A percentile compares a stretch with the other conserved stretches of the same genome.
Conservation (phyloP, 2,113 vertebrate genomes). For the Podarcis raffonei region DNA sequence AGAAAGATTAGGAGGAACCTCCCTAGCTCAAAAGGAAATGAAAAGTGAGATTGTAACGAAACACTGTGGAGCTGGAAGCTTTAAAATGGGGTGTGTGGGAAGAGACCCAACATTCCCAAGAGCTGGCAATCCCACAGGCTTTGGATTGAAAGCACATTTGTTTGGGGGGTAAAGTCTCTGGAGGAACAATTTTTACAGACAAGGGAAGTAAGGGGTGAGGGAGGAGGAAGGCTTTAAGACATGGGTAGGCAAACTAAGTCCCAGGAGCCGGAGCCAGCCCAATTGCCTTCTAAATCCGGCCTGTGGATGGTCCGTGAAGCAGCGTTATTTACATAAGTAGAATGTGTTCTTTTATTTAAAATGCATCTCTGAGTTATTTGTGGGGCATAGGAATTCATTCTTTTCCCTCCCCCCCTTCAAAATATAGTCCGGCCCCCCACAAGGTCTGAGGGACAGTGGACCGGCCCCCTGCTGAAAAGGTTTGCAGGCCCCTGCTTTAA, state of each 20-base stretch:
- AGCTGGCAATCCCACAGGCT: conserved; percentile 21
- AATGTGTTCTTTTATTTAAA: too few relatives aligned
- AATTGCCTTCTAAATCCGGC: too few relatives aligned
- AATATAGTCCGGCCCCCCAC: too few relatives aligned
- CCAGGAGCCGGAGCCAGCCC: too few relatives aligned
- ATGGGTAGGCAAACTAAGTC: too few relatives aligned
- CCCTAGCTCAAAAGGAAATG: background rate
- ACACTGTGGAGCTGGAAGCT: background rate
- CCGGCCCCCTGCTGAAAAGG: too few relatives aligned
- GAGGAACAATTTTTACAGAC: conserved; percentile 45
- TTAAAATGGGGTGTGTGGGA: background rate
- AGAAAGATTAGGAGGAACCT: background rate
- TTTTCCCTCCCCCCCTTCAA: too few relatives aligned
- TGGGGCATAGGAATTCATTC: too few relatives aligned
- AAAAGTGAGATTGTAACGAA: background rate
- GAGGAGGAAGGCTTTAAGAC: conserved; percentile 32
- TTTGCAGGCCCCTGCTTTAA: background rate
- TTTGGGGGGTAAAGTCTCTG: background rate
- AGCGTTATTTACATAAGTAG: too few relatives aligned
- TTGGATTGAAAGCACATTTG: conserved; percentile 25
- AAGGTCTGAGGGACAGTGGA: too few relatives aligned
- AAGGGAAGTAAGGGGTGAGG: conserved; percentile 41
- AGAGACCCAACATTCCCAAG: conserved; percentile 5
- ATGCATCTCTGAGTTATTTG: too few relatives aligned
- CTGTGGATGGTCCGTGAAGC: too few relatives aligned